phyloP scores from a whole-genome alignment of 2,888 invertebrate species.

The Ormyrus labotus region DNA sequence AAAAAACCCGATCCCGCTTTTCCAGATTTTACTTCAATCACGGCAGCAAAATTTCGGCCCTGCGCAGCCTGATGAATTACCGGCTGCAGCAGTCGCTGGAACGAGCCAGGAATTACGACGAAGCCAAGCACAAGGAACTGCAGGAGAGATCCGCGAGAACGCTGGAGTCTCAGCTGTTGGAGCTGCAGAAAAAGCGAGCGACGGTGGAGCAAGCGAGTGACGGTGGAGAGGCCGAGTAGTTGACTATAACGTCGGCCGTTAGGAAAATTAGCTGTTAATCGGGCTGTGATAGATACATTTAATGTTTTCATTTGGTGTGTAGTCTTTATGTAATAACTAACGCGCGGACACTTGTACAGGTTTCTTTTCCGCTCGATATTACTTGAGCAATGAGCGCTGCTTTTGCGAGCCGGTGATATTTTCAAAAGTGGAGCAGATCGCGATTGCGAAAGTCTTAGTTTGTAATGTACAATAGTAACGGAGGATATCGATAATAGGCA shows the following conservation, averaged over 20 bases:
- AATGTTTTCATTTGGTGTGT: slow-evolving; percentile 4
- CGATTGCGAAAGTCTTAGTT: background rate
- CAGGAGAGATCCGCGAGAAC: slow-evolving; percentile 57
- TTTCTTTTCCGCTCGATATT: background rate
- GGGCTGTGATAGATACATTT: slow-evolving; percentile 21
- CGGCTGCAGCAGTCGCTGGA: slow-evolving; percentile 53
- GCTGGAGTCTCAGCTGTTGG: slow-evolving; percentile 17
- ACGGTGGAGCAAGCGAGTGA: background rate
- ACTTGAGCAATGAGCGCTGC: background rate
- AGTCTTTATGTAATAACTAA: slow-evolving; percentile 22
- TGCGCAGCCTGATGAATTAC: slow-evolving; percentile 56
- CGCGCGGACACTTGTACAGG: background rate
- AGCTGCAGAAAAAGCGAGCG: background rate
- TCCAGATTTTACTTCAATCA: slow-evolving; percentile 60
- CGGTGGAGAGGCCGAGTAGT: background rate
- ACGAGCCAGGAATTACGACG: slow-evolving; percentile 58
- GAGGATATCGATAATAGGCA: slow-evolving; percentile 9
- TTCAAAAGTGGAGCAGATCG: background rate
- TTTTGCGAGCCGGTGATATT: background rate
- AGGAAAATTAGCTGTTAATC: slow-evolving; percentile 10
- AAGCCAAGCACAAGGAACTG: slow-evolving; percentile 57
- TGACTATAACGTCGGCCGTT: background rate
- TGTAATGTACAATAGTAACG: too few species aligned
- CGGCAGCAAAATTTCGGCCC: slow-evolving; percentile 50
- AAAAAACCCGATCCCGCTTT: slow-evolving; percentile 9